These are phyloP conservation scores for Ceratotherium simum DNA, from an alignment of 2,113 vertebrate genomes.

Conservation along the genomic window DNA sequence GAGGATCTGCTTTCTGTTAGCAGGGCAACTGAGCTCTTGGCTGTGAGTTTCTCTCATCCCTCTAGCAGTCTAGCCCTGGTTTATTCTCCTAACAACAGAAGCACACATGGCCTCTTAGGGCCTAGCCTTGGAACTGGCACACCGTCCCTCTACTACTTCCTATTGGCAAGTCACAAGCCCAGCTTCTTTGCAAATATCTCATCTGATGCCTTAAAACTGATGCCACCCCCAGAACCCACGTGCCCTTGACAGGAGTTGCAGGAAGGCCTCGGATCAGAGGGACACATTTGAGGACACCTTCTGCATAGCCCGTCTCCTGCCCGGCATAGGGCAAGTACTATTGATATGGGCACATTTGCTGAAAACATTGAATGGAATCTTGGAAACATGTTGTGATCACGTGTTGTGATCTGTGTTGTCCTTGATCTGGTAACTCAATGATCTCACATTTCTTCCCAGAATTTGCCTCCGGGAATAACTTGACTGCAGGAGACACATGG, in stretches of 20 bases:
- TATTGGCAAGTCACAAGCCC: neutral
- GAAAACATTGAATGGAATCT: neutral
- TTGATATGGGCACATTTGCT: neutral
- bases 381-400: neutral
- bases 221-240: neutral
- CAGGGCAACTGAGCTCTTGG: neutral
- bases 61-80: neutral
- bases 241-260: neutral
- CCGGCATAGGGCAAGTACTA: neutral
- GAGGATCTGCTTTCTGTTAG: neutral
- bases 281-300: neutral
- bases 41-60: neutral
- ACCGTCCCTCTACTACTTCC: neutral
- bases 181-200: constrained; percentile 15
- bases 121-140: neutral
- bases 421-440: neutral
- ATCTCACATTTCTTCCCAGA: neutral
- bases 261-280: neutral
- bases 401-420: neutral
- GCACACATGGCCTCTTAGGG: neutral
- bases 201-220: neutral
- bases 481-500: neutral
- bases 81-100: neutral
- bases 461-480: neutral
- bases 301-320: neutral